Evolutionary conservation across 2,113 vertebrate species (phyloP), one percentile per base, ranked within the genome.

Genomic region (Hippolais icterina): DNA sequence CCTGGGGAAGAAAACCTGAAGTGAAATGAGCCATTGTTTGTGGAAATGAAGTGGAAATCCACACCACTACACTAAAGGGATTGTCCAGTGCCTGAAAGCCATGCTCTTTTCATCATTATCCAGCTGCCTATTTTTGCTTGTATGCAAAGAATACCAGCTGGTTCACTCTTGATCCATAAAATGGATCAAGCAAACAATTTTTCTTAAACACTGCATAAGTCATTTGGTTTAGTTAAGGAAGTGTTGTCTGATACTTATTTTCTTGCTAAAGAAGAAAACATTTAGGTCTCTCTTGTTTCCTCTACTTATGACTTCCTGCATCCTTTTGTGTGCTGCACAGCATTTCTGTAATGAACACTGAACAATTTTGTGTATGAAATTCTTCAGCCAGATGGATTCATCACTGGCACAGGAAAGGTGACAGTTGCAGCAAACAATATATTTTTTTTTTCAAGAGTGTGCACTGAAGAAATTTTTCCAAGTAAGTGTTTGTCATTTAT

Each of bases 141-240:
- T 39, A 42, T 0, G 0, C 12, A 33, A 31, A 39, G 29, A 60
- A 65, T 46, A 49, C 9, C 9, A 22, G 24, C 15, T 25, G 8
- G 22, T 56, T 84, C 50, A 21, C 7, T 60, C 24, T 46, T 76
- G 70, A 49, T 56, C 29, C 15, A 6, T 44, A 49, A 54, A 72
- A 53, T 53, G 6, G 10, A 25, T 72, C n/a, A n/a, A n/a, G n/a
- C n/a, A n/a, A n/a, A n/a, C n/a, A 23, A 47, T 0, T 20, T 21
- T 74, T 83, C 61, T 88, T 60, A 53, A 89, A 52, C 20, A 8
- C 12, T 24, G 7, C 2, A 28, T 41, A 39, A 85, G 91, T 42
- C 1, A 53, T 72, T 60, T 66, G 20, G 16, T 37, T 91, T 79
- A 44, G 7, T 41, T 53, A 56, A 89, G n/a, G n/a, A n/a, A n/a